A percentile compares a stretch with the other conserved stretches of the same genome.
Conservation (phyloP, 1,140 invertebrate genomes). For the Macrocentrus cingulum region DNA sequence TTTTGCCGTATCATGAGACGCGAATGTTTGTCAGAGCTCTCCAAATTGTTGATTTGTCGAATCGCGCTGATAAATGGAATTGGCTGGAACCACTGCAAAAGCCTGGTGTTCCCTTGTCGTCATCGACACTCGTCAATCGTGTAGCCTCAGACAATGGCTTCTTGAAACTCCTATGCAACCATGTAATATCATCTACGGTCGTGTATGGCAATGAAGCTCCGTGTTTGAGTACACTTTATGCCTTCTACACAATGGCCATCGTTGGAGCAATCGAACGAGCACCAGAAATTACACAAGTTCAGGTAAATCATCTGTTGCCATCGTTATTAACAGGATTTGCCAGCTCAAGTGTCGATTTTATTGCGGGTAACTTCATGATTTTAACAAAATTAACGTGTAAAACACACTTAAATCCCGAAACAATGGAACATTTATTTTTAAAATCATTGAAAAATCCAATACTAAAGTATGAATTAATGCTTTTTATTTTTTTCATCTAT, state of each 20-base stretch:
- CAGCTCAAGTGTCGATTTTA: slow-evolving; percentile 70
- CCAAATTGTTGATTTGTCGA: slow-evolving; percentile 72
- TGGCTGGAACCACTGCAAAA: slow-evolving; percentile 78
- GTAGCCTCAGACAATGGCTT: slow-evolving; percentile 70
- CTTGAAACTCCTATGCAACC: slow-evolving; percentile 73
- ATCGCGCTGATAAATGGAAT: slow-evolving; percentile 69
- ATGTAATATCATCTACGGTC: slow-evolving; percentile 67
- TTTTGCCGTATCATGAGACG: slow-evolving; percentile 90
- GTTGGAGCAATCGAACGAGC: slow-evolving; percentile 68
- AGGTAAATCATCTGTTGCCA: slow-evolving; percentile 71
- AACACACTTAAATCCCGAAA: slow-evolving; percentile 62
- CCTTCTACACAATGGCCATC: slow-evolving; percentile 75
- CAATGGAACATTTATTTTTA: slow-evolving; percentile 65
- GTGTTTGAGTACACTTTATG: slow-evolving; percentile 70
- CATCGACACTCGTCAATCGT: slow-evolving; percentile 72
- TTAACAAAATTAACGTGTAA: slow-evolving; percentile 69
- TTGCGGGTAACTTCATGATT: slow-evolving; percentile 74
- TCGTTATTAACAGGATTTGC: slow-evolving; percentile 69
- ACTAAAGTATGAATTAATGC: slow-evolving; percentile 61
- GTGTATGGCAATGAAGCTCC: slow-evolving; percentile 64
- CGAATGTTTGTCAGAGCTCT: slow-evolving; percentile 80
- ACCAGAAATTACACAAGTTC: slow-evolving; percentile 64
- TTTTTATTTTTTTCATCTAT: slow-evolving; percentile 66
- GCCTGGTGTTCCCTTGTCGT: slow-evolving; percentile 70
- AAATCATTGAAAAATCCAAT: slow-evolving; percentile 62